These are phyloP conservation scores for Rhineura floridana DNA, from an alignment of 2,113 vertebrate genomes.

Conservation along the genomic window DNA sequence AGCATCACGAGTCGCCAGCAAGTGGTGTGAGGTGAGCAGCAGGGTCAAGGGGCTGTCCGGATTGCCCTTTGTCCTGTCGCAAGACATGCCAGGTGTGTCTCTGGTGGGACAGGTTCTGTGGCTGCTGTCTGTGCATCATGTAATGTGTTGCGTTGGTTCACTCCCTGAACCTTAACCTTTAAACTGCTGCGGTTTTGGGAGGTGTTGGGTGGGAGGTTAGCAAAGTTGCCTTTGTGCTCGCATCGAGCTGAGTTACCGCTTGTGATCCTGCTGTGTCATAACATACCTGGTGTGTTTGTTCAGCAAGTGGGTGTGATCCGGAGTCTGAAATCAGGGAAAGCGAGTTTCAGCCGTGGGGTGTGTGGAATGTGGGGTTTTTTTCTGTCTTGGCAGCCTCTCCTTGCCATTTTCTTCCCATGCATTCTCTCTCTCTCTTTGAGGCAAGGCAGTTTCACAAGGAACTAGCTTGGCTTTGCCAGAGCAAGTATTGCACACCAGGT, in stretches of 20 bases:
- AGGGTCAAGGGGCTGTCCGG: neutral
- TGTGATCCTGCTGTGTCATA: neutral
- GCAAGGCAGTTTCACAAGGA: neutral
- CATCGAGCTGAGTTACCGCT: neutral
- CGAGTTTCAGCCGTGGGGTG: neutral
- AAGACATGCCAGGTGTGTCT: neutral
- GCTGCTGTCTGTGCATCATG: too few species aligned
- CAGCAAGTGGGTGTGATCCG: neutral
- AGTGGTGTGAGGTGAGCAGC: neutral
- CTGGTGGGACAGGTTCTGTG: neutral
- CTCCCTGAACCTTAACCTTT: constrained; percentile 43
- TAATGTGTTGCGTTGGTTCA: neutral
- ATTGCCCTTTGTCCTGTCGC: neutral
- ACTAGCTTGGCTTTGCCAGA: neutral
- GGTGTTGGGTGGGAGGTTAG: neutral
- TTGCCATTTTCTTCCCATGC: too few species aligned
- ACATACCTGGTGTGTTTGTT: neutral
- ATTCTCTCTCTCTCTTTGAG: neutral
- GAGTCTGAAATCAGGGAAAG: neutral
- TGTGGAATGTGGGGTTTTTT: neutral
- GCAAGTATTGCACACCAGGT: neutral
- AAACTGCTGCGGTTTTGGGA: rapidly evolving
- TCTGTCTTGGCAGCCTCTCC: neutral
- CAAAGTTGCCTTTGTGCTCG: neutral
- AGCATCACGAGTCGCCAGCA: neutral